A percentile compares a stretch with the other conserved stretches of the same genome.
Conservation (phyloP, 2,113 vertebrate species). For the Antechinus stuartii region DNA sequence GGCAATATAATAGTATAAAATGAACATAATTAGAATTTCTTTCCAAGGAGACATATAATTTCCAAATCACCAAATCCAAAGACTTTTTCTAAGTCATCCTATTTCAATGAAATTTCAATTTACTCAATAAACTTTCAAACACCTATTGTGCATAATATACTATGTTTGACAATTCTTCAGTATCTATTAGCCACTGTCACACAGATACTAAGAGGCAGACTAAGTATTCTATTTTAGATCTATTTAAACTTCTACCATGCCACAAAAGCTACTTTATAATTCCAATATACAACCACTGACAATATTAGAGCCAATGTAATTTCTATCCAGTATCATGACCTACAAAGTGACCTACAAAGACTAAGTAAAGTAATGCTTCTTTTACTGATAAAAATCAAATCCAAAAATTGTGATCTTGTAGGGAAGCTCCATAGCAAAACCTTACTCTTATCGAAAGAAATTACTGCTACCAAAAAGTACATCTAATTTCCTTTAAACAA, state of each 20-base stretch:
- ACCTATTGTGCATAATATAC: not conserved
- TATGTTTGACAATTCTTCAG: not conserved
- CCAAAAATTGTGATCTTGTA: not conserved
- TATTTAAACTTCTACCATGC: not conserved
- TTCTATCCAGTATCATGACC: not conserved
- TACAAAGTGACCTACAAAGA: not conserved
- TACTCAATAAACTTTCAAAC: not conserved
- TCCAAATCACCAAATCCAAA: not conserved
- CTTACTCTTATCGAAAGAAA: not conserved
- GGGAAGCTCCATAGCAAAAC: not conserved
- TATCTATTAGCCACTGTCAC: not conserved
- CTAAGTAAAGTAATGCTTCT: not conserved
- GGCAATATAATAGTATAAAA: not conserved
- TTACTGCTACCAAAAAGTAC: not conserved
- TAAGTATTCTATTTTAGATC: not conserved
- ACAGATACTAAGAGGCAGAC: not conserved
- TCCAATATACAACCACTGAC: not conserved
- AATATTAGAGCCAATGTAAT: not conserved
- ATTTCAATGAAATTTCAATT: not conserved
- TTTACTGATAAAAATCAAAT: not conserved
- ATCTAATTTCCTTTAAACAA: not conserved
- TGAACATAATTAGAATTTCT: not conserved
- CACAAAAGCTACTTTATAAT: not conserved
- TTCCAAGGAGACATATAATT: not conserved
- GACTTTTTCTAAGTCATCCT: not conserved